Conservation (phyloP, 2,888 invertebrate species). For the Trimorus sp. region DNA sequence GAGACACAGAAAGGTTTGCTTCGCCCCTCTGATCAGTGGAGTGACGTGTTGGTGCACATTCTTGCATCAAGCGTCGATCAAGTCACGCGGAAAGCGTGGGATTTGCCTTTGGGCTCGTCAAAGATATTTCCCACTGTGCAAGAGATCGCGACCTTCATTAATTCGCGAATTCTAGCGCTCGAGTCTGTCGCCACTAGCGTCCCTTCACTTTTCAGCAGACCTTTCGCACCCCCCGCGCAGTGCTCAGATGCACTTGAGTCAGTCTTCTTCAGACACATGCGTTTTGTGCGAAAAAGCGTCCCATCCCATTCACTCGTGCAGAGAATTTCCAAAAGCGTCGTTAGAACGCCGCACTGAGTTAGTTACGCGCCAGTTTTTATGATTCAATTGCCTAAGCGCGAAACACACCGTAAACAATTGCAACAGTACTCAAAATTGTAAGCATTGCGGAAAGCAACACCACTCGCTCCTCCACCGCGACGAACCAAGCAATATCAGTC, state of each 20-base stretch:
- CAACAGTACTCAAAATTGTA: slow-evolving; percentile 11
- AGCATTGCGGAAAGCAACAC: slow-evolving; percentile 10
- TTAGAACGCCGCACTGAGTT: no score
- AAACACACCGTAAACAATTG: background rate
- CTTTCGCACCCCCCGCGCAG: no score
- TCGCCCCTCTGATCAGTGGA: background rate
- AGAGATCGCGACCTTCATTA: background rate
- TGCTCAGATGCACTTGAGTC: no score
- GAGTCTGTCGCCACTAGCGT: background rate
- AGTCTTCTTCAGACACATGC: no score
- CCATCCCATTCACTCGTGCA: no score
- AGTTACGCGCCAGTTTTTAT: no score
- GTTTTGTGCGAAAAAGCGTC: no score
- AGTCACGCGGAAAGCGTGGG: background rate
- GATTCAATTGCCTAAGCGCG: no score
- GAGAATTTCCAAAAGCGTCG: no score
- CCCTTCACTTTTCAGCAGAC: no score
- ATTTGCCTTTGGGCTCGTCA: background rate
- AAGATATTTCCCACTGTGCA: background rate
- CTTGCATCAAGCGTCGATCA: background rate
- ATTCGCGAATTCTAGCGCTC: background rate
- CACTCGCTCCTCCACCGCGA: slow-evolving; percentile 10
- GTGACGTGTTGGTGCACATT: background rate
- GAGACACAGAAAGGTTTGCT: background rate
- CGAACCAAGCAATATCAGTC: no score